Evolutionary conservation across 2,113 vertebrate genomes (phyloP).

Genomic region (Aegotheles bennettii): DNA sequence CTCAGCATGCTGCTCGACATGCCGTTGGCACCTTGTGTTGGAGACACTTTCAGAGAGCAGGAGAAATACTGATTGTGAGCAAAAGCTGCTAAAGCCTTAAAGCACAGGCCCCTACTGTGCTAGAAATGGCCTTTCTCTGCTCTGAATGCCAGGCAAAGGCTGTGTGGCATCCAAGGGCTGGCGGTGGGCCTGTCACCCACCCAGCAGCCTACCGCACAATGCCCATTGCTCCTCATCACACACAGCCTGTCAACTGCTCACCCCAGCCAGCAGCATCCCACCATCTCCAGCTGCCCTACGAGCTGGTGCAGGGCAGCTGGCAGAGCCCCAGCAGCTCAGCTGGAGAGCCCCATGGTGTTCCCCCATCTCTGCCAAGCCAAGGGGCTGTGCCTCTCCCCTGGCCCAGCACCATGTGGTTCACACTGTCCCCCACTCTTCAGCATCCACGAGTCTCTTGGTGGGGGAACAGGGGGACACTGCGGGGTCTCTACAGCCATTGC

Average conservation of each 20-base stretch:
- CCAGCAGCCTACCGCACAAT: not conserved
- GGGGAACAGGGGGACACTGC: accelerated
- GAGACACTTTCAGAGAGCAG: not conserved
- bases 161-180: accelerated
- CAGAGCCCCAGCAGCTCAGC: not conserved
- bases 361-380: not conserved
- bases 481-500: not conserved
- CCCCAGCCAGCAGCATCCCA: not conserved
- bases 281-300: accelerated
- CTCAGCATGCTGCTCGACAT: not conserved
- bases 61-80: not conserved
- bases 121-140: not conserved
- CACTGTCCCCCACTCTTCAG: not conserved
- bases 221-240: not conserved
- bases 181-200: accelerated
- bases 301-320: not conserved
- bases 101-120: not conserved
- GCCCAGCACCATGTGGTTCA: accelerated
- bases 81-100: not conserved
- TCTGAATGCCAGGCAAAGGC: not conserved
- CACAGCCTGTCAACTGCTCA: not conserved
- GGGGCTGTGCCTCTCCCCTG: not conserved
- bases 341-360: accelerated
- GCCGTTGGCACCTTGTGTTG: accelerated
- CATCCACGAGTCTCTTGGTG: not conserved